Base-by-base conservation (phyloP, 2,888 invertebrate genomes). In the Perizoma flavofasciatum region DNA sequence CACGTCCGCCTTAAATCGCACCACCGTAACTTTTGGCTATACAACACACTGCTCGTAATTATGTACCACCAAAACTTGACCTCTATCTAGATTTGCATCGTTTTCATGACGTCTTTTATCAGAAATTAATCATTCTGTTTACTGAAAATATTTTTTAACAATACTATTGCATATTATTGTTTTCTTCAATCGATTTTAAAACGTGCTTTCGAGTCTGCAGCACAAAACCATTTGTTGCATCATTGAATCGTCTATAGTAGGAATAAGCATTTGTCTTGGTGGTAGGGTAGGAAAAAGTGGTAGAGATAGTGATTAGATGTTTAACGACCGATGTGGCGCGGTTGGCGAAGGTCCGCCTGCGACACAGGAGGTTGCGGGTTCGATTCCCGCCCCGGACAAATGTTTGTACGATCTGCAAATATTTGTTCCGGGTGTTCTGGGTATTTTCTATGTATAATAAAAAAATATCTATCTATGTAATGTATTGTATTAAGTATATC, bases 51-150 rank as follows among this genome's bases (percentile, higher is more conserved):
- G 33, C 46, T n/a, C 37, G 45, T 57, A 49, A 61, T 45, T 57
- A 57, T 46, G 61, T 61, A 57, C 50, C 47, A 40, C 46, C 46
- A 3, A 59, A 53, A 56, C 45, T 50, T 61, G 61, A 50, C 54
- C 47, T 54, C 45, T 49, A 44, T 22, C 39, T 35, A 46, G 45
- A 49, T 53, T 49, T 39, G 35, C 56, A 39, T 49, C 32, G 35
- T 51, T 50, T 59, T 52, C 32, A 50, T 34, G 44, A 56, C 22
- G 32, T 33, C 34, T 41, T 5, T 47, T 32, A 47, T 33, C 47
- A 10, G 7, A 48, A 48, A 48, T 37, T 37, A 5, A 47, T 34
- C 34, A 33, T 22, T 22, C 22, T 22, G 22, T 22, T 22, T 22
- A 22, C 22, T 22, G 22, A 22, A 22, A 22, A 22, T 22, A 22